Conservation (phyloP, 2,888 invertebrate genomes). For the Noctua comes region DNA sequence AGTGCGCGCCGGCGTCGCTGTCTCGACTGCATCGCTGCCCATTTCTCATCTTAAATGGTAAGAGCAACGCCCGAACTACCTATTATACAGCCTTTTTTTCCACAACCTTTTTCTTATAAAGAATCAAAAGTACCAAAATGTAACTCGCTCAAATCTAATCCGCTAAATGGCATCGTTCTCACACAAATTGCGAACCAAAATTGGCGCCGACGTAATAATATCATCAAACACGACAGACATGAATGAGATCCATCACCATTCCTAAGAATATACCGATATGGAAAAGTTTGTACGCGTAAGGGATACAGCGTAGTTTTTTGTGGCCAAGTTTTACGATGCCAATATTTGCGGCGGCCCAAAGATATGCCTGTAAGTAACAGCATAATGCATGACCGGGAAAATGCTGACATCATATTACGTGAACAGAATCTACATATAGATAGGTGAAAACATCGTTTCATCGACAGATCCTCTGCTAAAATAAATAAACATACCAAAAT, state of each 20-base stretch:
- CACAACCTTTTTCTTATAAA: slow-evolving; percentile 33
- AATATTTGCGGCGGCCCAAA: slow-evolving; percentile 69
- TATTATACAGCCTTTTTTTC: slow-evolving; percentile 63
- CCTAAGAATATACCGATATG: slow-evolving; percentile 69
- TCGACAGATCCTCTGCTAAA: slow-evolving; percentile 19
- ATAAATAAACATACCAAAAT: slow-evolving; percentile 35
- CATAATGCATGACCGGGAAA: slow-evolving; percentile 64
- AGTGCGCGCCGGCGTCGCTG: slow-evolving; percentile 76
- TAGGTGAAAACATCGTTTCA: slow-evolving; percentile 30
- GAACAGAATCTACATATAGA: slow-evolving; percentile 50
- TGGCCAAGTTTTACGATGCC: slow-evolving; percentile 72
- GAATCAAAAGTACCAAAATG: slow-evolving; percentile 36
- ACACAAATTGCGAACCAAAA: slow-evolving; percentile 50
- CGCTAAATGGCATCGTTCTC: slow-evolving; percentile 58
- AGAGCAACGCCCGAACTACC: slow-evolving; percentile 75
- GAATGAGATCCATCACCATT: slow-evolving; percentile 66
- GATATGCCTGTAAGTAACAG: slow-evolving; percentile 73
- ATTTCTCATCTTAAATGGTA: slow-evolving; percentile 88
- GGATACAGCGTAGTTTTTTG: slow-evolving; percentile 76
- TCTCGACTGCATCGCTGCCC: slow-evolving; percentile 84
- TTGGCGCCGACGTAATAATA: slow-evolving; percentile 61
- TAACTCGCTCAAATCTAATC: slow-evolving; percentile 47
- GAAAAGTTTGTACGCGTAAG: slow-evolving; percentile 72
- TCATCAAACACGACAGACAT: slow-evolving; percentile 61
- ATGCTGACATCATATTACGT: slow-evolving; percentile 61